Evolutionary conservation across 2,888 invertebrate genomes (phyloP), one percentile per base, ranked within the genome.

Genomic region (Melangyna quadrimaculata): DNA sequence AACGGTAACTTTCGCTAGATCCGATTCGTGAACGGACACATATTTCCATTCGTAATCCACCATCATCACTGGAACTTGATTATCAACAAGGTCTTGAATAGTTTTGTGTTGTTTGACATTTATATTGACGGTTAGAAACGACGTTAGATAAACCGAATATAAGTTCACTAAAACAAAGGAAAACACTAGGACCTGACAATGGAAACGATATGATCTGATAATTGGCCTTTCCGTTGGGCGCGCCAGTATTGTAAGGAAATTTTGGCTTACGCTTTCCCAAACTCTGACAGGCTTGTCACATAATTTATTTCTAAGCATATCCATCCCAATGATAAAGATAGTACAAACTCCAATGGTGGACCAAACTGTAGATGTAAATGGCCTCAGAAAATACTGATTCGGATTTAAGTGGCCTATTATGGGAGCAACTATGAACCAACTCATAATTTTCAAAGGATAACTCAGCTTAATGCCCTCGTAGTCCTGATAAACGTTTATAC

Each of bases 111-210:
- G 67, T 24, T 51, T 51, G 22, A 67, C 51, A 1, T 67, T 9
- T 5, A 67, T 67, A 12, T 24, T 51, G 14, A 67, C 51, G 3
- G 67, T 67, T 10, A 67, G 32, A 51, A 67, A 67, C 10, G 67
- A 67, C 12, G 48, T 67, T 10, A 67, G 17, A 51, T 51, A 17
- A 9, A 67, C 35, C 10, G 8, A 35, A 22, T 67, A 67, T 0
- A 67, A 2, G 4, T 67, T 67, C 9, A 51, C 48, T 9, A 67
- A 35, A 6, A 67, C 17, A n/a, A 67, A 67, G 2, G 67, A 3
- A 9, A 67, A 24, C 1, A 67, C 0, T 2, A 67, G 4, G 3
- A 67, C 35, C 7, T 51, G 51, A 2, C 14, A 0, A 10, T 67
- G 67, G 22, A 67, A 35, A 0, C 67, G 32, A 67, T 67, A 67